phyloP scores from a whole-genome alignment of 2,797 vertebrate genomes.

The Cetoscarus ocellatus region DNA sequence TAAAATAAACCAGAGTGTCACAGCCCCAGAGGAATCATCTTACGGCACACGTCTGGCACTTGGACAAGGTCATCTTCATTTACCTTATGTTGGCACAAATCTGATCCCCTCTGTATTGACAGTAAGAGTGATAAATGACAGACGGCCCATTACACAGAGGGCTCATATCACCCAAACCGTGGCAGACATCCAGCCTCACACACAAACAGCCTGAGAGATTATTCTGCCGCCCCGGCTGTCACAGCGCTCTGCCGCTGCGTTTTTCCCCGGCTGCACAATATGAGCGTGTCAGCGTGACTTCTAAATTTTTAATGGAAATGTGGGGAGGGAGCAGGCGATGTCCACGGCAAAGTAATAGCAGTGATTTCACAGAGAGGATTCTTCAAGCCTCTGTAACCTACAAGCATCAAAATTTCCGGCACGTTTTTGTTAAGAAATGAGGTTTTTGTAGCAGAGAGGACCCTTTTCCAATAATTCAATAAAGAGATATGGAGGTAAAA shows the following conservation, averaged over 20 bases:
- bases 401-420: conserved; percentile 22
- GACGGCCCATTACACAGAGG: conserved; percentile 39
- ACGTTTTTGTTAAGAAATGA: conserved; percentile 11
- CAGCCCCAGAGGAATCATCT: background rate
- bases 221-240: conserved; percentile 46
- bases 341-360: conserved; percentile 60
- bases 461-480: conserved; percentile 15
- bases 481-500: conserved; percentile 4
- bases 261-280: conserved; percentile 46
- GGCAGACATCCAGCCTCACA: conserved; percentile 56
- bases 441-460: background rate
- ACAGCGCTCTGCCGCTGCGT: conserved; percentile 28
- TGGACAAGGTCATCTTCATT: conserved; percentile 62
- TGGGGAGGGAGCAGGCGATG: conserved; percentile 45
- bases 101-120: conserved; percentile 63
- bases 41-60: conserved; percentile 15
- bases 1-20: background rate
- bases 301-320: conserved; percentile 71
- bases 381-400: conserved; percentile 38
- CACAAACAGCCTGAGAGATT: conserved; percentile 40
- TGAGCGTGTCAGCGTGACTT: conserved; percentile 54
- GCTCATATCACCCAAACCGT: conserved; percentile 59
- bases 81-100: conserved; percentile 51
- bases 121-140: conserved; percentile 58
- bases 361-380: conserved; percentile 50